Percentiles rank a stretch among this genome's conserved stretches.
phyloP scores from a whole-genome alignment of 2,888 invertebrate genomes.

The Aelia acuminata region DNA sequence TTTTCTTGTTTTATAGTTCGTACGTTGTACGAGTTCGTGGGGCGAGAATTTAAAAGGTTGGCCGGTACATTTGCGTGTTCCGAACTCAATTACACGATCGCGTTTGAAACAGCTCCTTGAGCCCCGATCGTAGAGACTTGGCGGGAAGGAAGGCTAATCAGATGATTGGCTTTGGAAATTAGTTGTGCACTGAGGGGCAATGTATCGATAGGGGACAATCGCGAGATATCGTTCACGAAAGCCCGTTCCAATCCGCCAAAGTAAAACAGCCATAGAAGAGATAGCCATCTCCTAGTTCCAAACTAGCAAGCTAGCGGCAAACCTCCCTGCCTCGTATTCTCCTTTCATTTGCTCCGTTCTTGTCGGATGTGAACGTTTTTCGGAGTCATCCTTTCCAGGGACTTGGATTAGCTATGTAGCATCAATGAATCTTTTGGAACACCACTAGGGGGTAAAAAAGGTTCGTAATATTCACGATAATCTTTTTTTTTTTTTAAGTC shows the following conservation, averaged over 20 bases:
- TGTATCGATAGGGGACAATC: conserved; percentile 17
- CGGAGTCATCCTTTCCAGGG: too few species aligned
- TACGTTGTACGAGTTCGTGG: neutral
- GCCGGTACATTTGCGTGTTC: neutral
- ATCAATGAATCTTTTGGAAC: too few species aligned
- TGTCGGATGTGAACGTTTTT: too few species aligned
- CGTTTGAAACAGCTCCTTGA: conserved; percentile 29
- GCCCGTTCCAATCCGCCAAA: conserved; percentile 48
- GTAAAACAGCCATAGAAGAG: conserved; percentile 1
- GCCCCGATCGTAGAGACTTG: neutral
- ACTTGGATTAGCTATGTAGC: too few species aligned
- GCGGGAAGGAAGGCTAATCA: conserved; percentile 20
- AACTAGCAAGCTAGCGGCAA: neutral
- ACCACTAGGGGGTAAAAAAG: too few species aligned
- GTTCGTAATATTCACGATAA: too few species aligned
- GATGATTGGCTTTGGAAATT: conserved; percentile 51
- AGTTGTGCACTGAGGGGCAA: conserved; percentile 4
- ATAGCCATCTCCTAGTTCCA: conserved; percentile 33
- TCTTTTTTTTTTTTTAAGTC: too few species aligned
- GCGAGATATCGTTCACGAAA: conserved; percentile 50
- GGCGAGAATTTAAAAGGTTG: neutral
- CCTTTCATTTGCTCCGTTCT: neutral
- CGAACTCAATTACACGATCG: conserved; percentile 5
- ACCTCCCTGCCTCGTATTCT: neutral
- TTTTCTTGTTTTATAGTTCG: neutral